phyloP scores from a whole-genome alignment of 2,113 vertebrate species.

The Motacilla tschutschensis region DNA sequence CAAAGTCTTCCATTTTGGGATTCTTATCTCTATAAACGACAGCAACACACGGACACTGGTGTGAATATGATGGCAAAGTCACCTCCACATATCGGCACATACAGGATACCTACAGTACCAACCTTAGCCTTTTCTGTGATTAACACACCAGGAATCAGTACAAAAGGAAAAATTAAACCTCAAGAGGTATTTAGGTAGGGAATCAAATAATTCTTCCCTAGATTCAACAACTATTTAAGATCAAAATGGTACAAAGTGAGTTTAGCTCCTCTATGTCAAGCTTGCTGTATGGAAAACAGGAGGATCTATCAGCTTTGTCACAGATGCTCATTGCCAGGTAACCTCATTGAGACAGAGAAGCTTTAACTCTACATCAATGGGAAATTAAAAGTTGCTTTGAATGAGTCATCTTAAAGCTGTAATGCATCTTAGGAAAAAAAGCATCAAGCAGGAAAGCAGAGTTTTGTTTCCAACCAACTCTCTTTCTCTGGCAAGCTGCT shows the following conservation, averaged over 20 bases:
- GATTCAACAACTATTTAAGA: neutral
- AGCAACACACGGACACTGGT: neutral
- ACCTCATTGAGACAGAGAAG: neutral
- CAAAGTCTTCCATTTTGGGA: neutral
- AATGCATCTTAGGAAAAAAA: neutral
- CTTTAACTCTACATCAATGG: neutral
- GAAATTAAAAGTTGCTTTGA: neutral
- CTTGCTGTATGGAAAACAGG: neutral
- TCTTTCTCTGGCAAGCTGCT: slow-evolving; percentile 35
- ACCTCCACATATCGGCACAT: neutral
- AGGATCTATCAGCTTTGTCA: neutral
- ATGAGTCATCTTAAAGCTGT: neutral
- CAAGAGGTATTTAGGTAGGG: neutral
- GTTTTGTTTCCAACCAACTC: slow-evolving; percentile 35
- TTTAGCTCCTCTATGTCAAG: neutral
- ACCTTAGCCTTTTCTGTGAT: neutral
- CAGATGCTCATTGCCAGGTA: neutral
- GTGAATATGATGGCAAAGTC: neutral
- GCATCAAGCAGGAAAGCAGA: slow-evolving; percentile 17
- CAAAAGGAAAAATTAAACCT: neutral
- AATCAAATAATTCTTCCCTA: neutral
- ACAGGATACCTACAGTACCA: neutral
- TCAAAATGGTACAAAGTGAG: neutral
- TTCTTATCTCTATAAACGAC: neutral
- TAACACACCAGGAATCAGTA: neutral